phyloP scores from a whole-genome alignment of 2,888 invertebrate species.

The Drosophila formosana region DNA sequence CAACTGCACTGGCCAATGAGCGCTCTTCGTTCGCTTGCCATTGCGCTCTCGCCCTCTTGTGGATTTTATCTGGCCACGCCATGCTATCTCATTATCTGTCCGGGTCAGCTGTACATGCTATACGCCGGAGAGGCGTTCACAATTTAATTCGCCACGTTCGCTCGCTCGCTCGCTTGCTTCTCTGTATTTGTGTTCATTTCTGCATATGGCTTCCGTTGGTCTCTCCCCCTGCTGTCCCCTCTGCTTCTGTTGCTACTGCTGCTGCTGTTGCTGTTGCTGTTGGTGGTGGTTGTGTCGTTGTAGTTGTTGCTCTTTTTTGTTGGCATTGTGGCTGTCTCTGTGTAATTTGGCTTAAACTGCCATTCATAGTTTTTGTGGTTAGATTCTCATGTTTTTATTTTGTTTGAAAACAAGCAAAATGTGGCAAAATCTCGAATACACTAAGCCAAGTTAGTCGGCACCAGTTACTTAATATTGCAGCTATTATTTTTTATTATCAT shows the following conservation, averaged over 20 bases:
- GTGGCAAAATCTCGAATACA: constrained; percentile 34
- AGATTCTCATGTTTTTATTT: constrained; percentile 56
- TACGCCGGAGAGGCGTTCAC: constrained; percentile 64
- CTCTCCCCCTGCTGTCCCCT: constrained; percentile 10
- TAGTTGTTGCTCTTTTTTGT: constrained; percentile 56
- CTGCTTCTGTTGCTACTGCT: constrained; percentile 17
- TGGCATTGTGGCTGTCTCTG: constrained; percentile 66
- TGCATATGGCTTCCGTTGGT: constrained; percentile 82
- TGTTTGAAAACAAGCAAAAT: constrained; percentile 52
- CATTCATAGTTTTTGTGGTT: constrained; percentile 79
- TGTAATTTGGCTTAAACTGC: constrained; percentile 81
- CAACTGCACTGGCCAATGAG: constrained; percentile 35
- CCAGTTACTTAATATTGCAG: not conserved
- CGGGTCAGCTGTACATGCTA: constrained; percentile 31
- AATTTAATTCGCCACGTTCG: constrained; percentile 64
- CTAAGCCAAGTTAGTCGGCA: constrained; percentile 13
- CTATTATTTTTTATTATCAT: constrained; percentile 3
- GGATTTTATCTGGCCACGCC: constrained; percentile 79
- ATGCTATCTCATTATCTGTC: constrained; percentile 60
- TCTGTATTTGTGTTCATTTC: constrained; percentile 46
- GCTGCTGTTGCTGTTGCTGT: constrained; percentile 24
- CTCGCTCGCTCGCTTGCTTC: constrained; percentile 23
- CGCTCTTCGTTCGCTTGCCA: constrained; percentile 37
- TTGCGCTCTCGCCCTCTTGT: constrained; percentile 66
- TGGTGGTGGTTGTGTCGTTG: constrained; percentile 4